Evolutionary conservation across 2,888 invertebrate genomes (phyloP), one percentile per base, ranked within the genome.

Genomic region (Cabera pusaria): DNA sequence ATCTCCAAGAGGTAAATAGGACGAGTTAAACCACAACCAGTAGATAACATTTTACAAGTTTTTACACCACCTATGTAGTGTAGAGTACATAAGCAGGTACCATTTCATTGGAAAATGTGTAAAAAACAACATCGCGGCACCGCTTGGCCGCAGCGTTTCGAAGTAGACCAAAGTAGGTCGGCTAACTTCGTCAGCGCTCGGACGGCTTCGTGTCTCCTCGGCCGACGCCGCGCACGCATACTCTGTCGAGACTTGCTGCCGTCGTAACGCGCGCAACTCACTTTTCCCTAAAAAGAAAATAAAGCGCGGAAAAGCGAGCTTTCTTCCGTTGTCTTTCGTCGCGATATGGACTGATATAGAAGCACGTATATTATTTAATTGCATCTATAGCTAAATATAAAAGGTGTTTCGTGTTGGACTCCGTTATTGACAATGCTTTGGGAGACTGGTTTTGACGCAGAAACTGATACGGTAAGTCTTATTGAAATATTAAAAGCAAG

Each of bases 81-180:
- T 6, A 34, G 19, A 39, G 49, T 44, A 50, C 46, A 48, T 53
- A 52, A 43, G 49, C 56, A 56, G 57, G 65, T 67, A 67, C 69
- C 69, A 76, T 79, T 85, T 85, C 80, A 81, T 78, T 73, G 84
- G 85, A 86, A 87, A 87, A 86, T 83, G 75, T 62, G 70, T 81
- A 83, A 85, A 81, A 85, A 75, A 79, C 83, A 79, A 68, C 71
- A 62, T 68, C 65, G 71, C 83, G 78, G 67, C 71, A 62, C 69
- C 65, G 71, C 70, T 72, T 69, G 75, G 69, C 79, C 77, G 65
- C 74, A 69, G 67, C 78, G 75, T 74, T 82, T 78, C 80, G 72
- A 77, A 73, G 83, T 80, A 74, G 73, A 62, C 66, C 76, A 69
- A 88, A 81, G 85, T 87, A 75, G 88, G 87, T 87, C 87, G 87